These are phyloP conservation scores for Ceyx melanurus DNA, from an alignment of 2,113 vertebrate genomes.

Conservation along the genomic window DNA sequence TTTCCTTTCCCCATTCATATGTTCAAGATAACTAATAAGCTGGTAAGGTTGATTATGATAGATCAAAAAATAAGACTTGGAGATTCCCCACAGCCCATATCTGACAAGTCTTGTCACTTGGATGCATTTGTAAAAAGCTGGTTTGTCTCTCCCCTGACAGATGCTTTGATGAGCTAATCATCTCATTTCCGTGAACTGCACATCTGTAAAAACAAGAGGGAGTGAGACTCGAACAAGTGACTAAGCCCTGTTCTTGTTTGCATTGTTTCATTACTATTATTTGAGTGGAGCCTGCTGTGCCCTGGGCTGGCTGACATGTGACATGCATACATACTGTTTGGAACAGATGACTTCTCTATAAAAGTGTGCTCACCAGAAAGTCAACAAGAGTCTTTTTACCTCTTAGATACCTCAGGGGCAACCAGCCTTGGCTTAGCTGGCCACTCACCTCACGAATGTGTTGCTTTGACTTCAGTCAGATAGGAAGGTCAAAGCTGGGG, in stretches of 20 bases:
- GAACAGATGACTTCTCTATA: background rate
- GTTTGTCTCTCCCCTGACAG: conserved; percentile 66
- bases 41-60: conserved; percentile 26
- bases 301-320: background rate
- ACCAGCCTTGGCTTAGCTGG: background rate
- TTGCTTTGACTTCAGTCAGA: background rate
- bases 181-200: conserved; percentile 55
- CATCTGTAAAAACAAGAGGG: conserved; percentile 66
- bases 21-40: conserved; percentile 23
- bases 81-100: conserved; percentile 42
- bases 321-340: accelerated
- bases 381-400: background rate
- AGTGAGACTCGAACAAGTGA: conserved; percentile 36
- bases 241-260: conserved; percentile 44
- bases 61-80: conserved; percentile 39
- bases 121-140: conserved; percentile 44
- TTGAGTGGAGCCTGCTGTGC: background rate
- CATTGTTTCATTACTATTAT: background rate
- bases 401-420: background rate
- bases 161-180: conserved; percentile 68
- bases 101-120: conserved; percentile 53
- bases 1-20: background rate
- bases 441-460: accelerated
- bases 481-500: background rate
- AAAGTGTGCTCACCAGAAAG: background rate